Conservation (phyloP, 2,797 vertebrate species). For the Dicrostonyx torquatus region DNA sequence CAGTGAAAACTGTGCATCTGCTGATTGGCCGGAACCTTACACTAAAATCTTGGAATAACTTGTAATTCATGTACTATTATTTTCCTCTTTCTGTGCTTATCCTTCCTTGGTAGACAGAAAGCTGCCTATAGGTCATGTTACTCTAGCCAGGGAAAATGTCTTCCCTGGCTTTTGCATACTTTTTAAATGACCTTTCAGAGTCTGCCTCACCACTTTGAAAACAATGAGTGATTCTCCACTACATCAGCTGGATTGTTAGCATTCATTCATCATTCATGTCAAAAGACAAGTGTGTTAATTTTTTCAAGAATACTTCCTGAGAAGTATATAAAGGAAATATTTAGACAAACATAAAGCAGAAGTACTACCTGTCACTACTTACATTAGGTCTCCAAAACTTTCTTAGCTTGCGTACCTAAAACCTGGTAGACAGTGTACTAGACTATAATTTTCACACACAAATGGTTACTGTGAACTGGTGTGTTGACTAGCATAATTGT, state of each 20-base stretch:
- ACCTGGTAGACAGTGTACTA: background rate
- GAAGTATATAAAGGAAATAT: constrained; percentile 6
- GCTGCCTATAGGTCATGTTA: background rate
- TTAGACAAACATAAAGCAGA: background rate
- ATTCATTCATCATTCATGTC: background rate
- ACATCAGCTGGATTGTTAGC: background rate
- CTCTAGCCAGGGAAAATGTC: background rate
- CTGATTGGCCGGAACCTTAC: background rate
- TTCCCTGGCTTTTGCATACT: background rate
- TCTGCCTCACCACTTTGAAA: background rate
- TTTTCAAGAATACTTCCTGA: constrained; percentile 20
- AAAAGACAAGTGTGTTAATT: background rate
- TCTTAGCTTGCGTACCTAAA: background rate
- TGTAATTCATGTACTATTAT: background rate
- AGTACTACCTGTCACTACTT: background rate
- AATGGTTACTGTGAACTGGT: background rate
- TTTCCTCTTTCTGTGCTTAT: background rate
- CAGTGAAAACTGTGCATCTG: background rate
- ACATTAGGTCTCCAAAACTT: background rate
- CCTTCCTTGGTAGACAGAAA: background rate
- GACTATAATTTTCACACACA: background rate
- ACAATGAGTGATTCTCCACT: background rate
- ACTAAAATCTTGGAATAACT: constrained; percentile 4
- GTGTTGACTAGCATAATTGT: background rate
- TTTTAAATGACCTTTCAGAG: background rate